phyloP scores from a whole-genome alignment of 2,888 invertebrate genomes.

The Drosophila kanekoi region DNA sequence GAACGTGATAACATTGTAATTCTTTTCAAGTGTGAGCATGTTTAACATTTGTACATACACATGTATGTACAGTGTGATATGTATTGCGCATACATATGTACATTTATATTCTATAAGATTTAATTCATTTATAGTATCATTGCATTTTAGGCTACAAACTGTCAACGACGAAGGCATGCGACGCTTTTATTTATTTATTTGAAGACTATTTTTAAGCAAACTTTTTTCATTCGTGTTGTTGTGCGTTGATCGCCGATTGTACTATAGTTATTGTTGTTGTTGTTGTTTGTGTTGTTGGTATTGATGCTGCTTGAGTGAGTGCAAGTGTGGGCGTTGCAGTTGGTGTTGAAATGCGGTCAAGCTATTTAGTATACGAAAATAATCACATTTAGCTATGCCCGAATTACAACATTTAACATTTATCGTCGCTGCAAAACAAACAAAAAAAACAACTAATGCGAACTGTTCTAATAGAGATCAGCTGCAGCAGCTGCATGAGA shows the following conservation, averaged over 20 bases:
- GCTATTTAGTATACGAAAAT: conserved; percentile 52
- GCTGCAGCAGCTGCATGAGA: conserved; percentile 12
- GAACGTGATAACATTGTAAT: conserved; percentile 5
- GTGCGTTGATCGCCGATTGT: conserved; percentile 13
- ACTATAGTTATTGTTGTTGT: conserved; percentile 20
- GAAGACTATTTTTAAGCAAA: conserved; percentile 61
- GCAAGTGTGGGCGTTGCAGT: conserved; percentile 57
- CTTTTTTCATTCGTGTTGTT: conserved; percentile 58
- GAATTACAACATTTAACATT: conserved; percentile 33
- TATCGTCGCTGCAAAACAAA: conserved; percentile 19
- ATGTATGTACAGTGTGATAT: neutral
- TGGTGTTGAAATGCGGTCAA: conserved; percentile 64
- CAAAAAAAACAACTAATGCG: conserved; percentile 3
- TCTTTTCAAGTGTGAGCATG: conserved; percentile 11
- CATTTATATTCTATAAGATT: conserved; percentile 16
- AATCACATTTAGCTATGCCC: conserved; percentile 34
- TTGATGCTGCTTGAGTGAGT: conserved; percentile 36
- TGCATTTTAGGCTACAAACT: conserved; percentile 42
- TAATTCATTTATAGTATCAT: conserved; percentile 42
- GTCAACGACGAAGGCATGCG: conserved; percentile 38
- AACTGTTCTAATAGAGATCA: conserved; percentile 17
- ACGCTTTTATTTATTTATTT: conserved; percentile 44
- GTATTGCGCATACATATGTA: neutral
- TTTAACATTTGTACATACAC: neutral
- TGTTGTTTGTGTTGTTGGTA: conserved; percentile 20